Percentiles rank a stretch among this genome's conserved stretches.
Conservation (phyloP, 92 coral and sea anemone species). For the Siderastrea siderea region DNA sequence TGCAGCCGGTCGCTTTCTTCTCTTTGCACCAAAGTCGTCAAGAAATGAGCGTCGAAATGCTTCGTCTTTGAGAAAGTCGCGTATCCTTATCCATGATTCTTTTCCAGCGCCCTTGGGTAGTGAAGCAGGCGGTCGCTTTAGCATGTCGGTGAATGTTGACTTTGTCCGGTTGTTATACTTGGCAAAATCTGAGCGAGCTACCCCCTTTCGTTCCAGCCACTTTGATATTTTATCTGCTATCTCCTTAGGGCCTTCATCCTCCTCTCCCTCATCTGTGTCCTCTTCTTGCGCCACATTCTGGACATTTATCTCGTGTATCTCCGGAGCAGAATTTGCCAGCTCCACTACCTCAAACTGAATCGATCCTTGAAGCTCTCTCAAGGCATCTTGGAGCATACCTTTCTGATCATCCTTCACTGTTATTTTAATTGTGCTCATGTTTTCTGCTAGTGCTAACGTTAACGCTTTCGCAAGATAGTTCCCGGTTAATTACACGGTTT, state of each 20-base stretch:
- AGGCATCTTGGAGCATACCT: not conserved
- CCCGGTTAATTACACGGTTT: too few species aligned
- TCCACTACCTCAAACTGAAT: not conserved
- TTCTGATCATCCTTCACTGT: not conserved
- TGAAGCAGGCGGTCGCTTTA: constrained; percentile 2
- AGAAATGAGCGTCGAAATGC: not conserved
- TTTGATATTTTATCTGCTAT: not conserved
- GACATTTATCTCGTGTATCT: too few species aligned
- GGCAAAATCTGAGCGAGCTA: not conserved
- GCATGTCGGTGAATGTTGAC: not conserved
- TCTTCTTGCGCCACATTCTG: too few species aligned
- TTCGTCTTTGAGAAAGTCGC: not conserved
- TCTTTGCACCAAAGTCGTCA: not conserved
- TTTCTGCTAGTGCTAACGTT: not conserved
- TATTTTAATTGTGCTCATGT: not conserved
- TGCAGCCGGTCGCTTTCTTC: not conserved
- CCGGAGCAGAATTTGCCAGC: not conserved
- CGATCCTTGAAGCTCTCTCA: not conserved
- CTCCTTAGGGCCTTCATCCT: not conserved
- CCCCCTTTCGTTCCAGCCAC: not conserved
- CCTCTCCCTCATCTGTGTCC: not conserved
- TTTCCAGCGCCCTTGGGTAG: constrained; percentile 2
- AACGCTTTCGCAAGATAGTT: too few species aligned
- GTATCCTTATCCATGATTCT: not conserved
- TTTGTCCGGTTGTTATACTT: not conserved